phyloP scores from a whole-genome alignment of 1,140 invertebrate species.

The Aphidius gifuensis region DNA sequence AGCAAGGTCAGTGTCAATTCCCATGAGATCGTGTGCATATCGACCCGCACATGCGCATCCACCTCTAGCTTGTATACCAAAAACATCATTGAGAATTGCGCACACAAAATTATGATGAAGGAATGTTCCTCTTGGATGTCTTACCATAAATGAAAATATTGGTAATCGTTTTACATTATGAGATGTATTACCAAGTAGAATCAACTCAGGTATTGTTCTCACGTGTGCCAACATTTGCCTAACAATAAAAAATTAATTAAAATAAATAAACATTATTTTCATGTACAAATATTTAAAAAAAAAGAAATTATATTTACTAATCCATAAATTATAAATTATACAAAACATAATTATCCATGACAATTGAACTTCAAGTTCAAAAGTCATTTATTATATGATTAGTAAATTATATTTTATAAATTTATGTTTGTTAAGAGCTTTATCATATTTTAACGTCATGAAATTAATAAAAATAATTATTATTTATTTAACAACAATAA shows the following conservation, averaged over 20 bases:
- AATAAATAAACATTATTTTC: not conserved
- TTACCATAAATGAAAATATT: constrained; percentile 83
- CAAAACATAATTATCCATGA: not conserved
- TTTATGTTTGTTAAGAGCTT: no score
- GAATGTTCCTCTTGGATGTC: constrained; percentile 75
- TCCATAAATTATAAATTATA: no score
- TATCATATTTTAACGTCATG: no score
- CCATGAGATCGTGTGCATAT: constrained; percentile 81
- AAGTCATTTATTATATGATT: no score
- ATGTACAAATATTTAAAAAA: not conserved
- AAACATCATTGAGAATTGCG: constrained; percentile 85
- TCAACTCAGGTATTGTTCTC: constrained; percentile 72
- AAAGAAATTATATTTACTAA: not conserved
- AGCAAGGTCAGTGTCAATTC: constrained; percentile 74
- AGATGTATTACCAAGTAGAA: constrained; percentile 72
- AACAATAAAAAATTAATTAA: constrained; percentile 41
- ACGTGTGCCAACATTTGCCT: constrained; percentile 74
- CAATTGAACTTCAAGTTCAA: not conserved
- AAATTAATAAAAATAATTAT: no score
- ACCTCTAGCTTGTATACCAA: constrained; percentile 85
- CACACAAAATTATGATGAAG: constrained; percentile 90
- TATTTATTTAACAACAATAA: no score
- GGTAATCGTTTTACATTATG: constrained; percentile 67
- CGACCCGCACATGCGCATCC: constrained; percentile 82
- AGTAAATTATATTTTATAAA: no score